A percentile compares a stretch with the other conserved stretches of the same genome.
phyloP scores from a whole-genome alignment of 1,140 invertebrate genomes.

The Cydia amplana region DNA sequence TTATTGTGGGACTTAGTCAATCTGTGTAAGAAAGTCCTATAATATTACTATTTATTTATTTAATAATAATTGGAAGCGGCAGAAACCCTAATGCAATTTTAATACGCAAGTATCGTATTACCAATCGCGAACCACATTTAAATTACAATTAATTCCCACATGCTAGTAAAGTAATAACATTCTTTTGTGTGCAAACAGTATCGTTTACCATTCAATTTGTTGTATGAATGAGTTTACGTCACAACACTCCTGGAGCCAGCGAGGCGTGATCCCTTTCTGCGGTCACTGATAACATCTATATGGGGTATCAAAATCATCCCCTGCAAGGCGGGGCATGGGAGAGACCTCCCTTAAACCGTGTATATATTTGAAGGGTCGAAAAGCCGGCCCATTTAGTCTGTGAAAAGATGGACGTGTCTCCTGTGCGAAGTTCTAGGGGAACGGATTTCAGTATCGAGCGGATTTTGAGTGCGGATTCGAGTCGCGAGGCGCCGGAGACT shows the following conservation, averaged over 20 bases:
- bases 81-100: constrained; percentile 40
- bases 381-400: constrained; percentile 36
- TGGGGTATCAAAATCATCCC: constrained; percentile 39
- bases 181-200: constrained; percentile 73
- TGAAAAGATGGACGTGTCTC: constrained; percentile 57
- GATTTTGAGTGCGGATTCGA: constrained; percentile 70
- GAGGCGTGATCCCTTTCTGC: constrained; percentile 59
- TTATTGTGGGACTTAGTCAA: too few relatives aligned
- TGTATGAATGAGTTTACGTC: constrained; percentile 70
- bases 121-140: constrained; percentile 52
- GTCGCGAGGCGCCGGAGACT: constrained; percentile 40
- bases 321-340: constrained; percentile 46
- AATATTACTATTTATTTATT: too few relatives aligned
- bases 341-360: constrained; percentile 46
- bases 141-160: constrained; percentile 77
- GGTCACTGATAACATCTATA: constrained; percentile 60
- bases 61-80: neutral
- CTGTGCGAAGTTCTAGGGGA: constrained; percentile 57
- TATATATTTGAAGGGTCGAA: constrained; percentile 46
- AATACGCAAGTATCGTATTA: constrained; percentile 52
- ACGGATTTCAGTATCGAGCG: constrained; percentile 80
- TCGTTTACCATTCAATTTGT: constrained; percentile 65
- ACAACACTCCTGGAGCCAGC: constrained; percentile 65
- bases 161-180: constrained; percentile 76
- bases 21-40: too few relatives aligned